These are phyloP conservation scores for Plecturocebus donacophilus DNA, from an alignment of 2,113 vertebrate species.

Conservation along the genomic window DNA sequence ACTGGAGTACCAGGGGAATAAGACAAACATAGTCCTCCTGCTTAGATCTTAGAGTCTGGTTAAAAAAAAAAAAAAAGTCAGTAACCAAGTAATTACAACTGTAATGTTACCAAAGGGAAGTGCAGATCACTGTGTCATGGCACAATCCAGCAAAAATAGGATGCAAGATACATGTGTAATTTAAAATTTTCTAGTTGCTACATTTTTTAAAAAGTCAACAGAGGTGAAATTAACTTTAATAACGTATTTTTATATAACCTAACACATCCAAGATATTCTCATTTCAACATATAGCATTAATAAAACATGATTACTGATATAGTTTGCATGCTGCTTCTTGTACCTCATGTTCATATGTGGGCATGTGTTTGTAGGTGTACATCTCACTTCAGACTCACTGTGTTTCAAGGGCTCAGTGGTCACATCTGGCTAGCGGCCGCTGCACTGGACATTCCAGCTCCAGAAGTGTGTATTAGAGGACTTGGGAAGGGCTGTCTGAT, in stretches of 20 bases:
- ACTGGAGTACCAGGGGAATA: background rate
- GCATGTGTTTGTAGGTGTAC: background rate
- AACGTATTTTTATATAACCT: background rate
- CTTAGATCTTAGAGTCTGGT: background rate
- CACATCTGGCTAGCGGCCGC: background rate
- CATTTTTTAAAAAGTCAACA: background rate
- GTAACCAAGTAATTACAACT: background rate
- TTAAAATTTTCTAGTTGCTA: background rate
- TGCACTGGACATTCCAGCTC: accelerated
- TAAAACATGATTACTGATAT: background rate
- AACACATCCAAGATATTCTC: background rate
- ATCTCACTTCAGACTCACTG: background rate
- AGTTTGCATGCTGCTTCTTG: background rate
- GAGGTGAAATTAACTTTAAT: background rate
- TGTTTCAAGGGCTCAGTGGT: background rate
- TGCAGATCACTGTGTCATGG: background rate
- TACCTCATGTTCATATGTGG: background rate
- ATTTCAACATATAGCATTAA: background rate
- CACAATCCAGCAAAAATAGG: background rate
- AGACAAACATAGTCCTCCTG: background rate
- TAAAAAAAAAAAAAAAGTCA: background rate
- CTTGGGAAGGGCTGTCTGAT: background rate
- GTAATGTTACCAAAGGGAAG: background rate
- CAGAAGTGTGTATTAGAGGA: background rate
- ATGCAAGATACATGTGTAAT: too few relatives aligned